Conservation (phyloP, 2,888 invertebrate species). For the Tenthredo livida region DNA sequence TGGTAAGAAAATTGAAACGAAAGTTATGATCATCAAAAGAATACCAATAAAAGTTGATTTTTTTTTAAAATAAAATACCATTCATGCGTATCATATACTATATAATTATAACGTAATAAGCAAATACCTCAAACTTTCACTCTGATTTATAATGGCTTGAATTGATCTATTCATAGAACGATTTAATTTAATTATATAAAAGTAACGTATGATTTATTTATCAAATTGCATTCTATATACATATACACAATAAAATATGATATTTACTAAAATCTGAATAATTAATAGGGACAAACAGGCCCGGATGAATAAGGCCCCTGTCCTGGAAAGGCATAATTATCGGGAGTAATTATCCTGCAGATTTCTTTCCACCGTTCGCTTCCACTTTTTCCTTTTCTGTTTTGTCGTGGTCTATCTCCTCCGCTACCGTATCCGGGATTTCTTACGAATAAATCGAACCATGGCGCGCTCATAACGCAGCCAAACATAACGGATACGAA, state of each 20-base stretch:
- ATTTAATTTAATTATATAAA: neutral
- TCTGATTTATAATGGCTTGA: neutral
- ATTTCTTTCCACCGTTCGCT: slow-evolving; percentile 85
- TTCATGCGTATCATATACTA: slow-evolving; percentile 32
- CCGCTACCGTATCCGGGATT: slow-evolving; percentile 58
- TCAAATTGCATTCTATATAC: neutral
- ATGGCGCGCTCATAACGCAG: slow-evolving; percentile 66
- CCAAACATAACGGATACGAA: slow-evolving; percentile 62
- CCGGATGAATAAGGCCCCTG: slow-evolving; percentile 80
- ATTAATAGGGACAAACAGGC: slow-evolving; percentile 83
- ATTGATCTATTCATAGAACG: neutral
- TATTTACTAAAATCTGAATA: neutral
- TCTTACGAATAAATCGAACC: slow-evolving; percentile 68
- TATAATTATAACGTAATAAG: neutral
- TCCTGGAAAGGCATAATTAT: slow-evolving; percentile 82
- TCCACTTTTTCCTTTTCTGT: slow-evolving; percentile 72
- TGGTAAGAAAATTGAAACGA: slow-evolving; percentile 59
- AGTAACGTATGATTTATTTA: neutral
- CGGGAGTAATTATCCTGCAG: slow-evolving; percentile 84
- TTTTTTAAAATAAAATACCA: slow-evolving; percentile 61
- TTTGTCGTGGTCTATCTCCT: slow-evolving; percentile 33
- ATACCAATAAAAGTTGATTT: slow-evolving; percentile 52
- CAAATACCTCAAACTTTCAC: neutral
- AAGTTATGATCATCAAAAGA: slow-evolving; percentile 34
- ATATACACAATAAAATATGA: neutral